These are phyloP conservation scores for Drosophila takahashii DNA, from an alignment of 1,140 invertebrate genomes.

Conservation along the genomic window DNA sequence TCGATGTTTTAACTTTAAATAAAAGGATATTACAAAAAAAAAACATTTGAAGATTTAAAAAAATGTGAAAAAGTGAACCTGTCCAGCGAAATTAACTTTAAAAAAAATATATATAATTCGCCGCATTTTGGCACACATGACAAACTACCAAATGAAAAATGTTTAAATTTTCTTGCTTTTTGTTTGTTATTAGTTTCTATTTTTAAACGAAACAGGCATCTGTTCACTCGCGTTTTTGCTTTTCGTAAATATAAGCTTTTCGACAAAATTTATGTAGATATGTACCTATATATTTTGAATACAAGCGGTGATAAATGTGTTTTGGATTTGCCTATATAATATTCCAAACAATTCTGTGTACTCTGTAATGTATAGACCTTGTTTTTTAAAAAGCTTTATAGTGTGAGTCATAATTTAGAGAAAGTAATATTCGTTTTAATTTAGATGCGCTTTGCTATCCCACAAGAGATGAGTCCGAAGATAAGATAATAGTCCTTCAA, in stretches of 20 bases:
- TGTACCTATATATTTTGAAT: slow-evolving; percentile 9
- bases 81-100: slow-evolving; percentile 1
- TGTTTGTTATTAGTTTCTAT: slow-evolving; percentile 53
- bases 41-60: not conserved
- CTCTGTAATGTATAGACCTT: slow-evolving; percentile 4
- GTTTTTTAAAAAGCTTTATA: not conserved
- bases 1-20: not conserved
- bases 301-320: slow-evolving; percentile 17
- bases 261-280: slow-evolving; percentile 27
- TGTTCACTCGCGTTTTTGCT: slow-evolving; percentile 37
- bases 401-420: not conserved
- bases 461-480: slow-evolving; percentile 48
- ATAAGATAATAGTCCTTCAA: slow-evolving; percentile 49
- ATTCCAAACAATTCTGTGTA: slow-evolving; percentile 9
- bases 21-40: not conserved
- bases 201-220: slow-evolving; percentile 50
- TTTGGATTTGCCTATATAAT: slow-evolving; percentile 28
- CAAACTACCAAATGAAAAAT: slow-evolving; percentile 34
- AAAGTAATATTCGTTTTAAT: not conserved
- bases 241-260: slow-evolving; percentile 47
- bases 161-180: slow-evolving; percentile 31
- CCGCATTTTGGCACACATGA: slow-evolving; percentile 32
- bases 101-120: slow-evolving; percentile 3
- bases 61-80: not conserved
- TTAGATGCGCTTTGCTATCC: slow-evolving; percentile 42